Conservation (phyloP, 2,888 invertebrate genomes). For the Caenorhabditis sinica region DNA sequence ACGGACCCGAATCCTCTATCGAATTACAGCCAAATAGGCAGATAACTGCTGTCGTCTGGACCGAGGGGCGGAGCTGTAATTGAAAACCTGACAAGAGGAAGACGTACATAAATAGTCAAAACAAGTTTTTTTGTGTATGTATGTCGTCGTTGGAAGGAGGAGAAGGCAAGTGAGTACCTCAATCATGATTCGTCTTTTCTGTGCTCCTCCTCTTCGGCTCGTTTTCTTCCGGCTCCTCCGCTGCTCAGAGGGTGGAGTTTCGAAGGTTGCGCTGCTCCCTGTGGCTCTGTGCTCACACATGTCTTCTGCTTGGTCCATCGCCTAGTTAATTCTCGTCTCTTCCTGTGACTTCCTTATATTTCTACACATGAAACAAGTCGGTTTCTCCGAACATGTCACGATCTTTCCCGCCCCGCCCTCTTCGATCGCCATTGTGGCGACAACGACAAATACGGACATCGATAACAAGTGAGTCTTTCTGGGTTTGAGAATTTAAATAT, state of each 20-base stretch:
- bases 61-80: constrained; percentile 52
- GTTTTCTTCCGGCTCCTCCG: constrained; percentile 39
- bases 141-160: neutral
- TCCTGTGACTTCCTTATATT: constrained; percentile 5
- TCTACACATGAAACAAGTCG: constrained; percentile 59
- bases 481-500: too few relatives aligned
- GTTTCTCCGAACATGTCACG: constrained; percentile 60
- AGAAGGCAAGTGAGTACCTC: constrained; percentile 58
- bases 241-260: constrained; percentile 58
- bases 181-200: constrained; percentile 63
- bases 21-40: constrained; percentile 23
- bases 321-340: constrained; percentile 41
- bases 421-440: constrained; percentile 40
- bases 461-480: constrained; percentile 54
- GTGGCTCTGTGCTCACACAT: constrained; percentile 34
- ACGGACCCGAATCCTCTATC: constrained; percentile 6
- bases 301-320: constrained; percentile 41
- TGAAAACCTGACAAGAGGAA: constrained; percentile 58
- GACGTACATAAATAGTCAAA: constrained; percentile 57
- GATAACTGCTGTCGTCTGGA: neutral
- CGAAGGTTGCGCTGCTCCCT: constrained; percentile 45
- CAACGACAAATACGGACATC: constrained; percentile 42
- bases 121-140: constrained; percentile 47
- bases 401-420: constrained; percentile 51
- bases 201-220: constrained; percentile 41